phyloP scores from a whole-genome alignment of 2,113 vertebrate species.

The Chloropsis cyanopogon region DNA sequence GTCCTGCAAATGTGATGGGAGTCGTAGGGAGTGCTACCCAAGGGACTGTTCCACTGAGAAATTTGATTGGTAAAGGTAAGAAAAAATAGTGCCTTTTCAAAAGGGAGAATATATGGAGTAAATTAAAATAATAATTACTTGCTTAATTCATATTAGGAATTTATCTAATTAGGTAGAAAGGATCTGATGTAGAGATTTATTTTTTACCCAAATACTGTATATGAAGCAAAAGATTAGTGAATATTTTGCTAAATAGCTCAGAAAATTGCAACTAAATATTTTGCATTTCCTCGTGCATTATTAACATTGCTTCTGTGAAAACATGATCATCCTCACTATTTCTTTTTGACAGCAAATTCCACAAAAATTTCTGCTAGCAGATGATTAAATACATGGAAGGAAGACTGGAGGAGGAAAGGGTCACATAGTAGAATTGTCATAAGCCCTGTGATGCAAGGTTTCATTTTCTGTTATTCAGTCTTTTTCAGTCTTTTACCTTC shows the following conservation, averaged over 20 bases:
- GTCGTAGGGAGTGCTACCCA: not conserved
- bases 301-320: constrained; percentile 36
- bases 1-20: not conserved
- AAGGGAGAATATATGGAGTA: not conserved
- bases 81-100: not conserved
- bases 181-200: not conserved
- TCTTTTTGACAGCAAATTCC: constrained; percentile 19
- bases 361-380: not conserved
- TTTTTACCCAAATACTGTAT: not conserved
- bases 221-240: not conserved
- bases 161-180: not conserved
- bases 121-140: not conserved
- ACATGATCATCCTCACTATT: constrained; percentile 14
- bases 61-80: not conserved
- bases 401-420: not conserved
- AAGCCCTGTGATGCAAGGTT: not conserved
- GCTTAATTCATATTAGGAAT: not conserved
- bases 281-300: constrained; percentile 33
- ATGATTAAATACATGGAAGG: not conserved
- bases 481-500: not conserved
- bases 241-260: constrained; percentile 32
- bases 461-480: not conserved
- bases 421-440: not conserved
- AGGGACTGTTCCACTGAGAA: not conserved
- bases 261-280: constrained; percentile 40